A percentile compares a stretch with the other conserved stretches of the same genome.
Evolutionary conservation across 2,797 vertebrate species (phyloP).

Genomic region (Austrolebias charrua): DNA sequence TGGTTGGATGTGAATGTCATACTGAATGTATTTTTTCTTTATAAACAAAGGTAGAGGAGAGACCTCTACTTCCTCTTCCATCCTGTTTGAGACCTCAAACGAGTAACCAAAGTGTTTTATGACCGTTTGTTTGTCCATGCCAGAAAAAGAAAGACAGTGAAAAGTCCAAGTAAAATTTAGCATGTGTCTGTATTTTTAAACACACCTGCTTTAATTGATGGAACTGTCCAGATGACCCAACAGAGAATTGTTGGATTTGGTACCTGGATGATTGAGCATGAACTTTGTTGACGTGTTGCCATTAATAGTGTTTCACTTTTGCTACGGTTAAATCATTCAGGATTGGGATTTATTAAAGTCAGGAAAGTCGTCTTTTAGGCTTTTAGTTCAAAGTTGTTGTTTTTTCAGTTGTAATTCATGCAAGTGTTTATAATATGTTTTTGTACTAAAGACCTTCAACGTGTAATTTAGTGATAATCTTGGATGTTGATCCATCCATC

Average conservation of each 20-base stretch:
- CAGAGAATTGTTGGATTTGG: too few species aligned
- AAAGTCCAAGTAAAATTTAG: constrained; percentile 2
- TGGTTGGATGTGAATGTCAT: constrained; percentile 2
- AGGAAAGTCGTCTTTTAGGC: background rate
- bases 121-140: constrained; percentile 21
- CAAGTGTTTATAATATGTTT: background rate
- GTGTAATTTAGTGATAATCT: background rate
- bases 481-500: too few species aligned
- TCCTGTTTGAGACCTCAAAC: too few species aligned
- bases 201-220: constrained; percentile 1
- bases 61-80: too few species aligned
- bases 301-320: constrained; percentile 2
- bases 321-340: constrained; percentile 5
- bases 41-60: too few species aligned
- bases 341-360: constrained; percentile 19
- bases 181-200: constrained; percentile 10
- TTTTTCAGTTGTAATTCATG: too few species aligned
- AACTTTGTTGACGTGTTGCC: constrained; percentile 12
- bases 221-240: too few species aligned
- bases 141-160: constrained; percentile 2
- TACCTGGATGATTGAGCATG: too few species aligned
- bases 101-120: constrained; percentile 15
- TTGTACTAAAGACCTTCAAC: background rate
- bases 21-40: constrained; percentile 1
- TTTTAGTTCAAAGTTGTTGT: background rate